Evolutionary conservation across 2,888 invertebrate genomes (phyloP).

Genomic region (Heteromyza rotundicornis): DNA sequence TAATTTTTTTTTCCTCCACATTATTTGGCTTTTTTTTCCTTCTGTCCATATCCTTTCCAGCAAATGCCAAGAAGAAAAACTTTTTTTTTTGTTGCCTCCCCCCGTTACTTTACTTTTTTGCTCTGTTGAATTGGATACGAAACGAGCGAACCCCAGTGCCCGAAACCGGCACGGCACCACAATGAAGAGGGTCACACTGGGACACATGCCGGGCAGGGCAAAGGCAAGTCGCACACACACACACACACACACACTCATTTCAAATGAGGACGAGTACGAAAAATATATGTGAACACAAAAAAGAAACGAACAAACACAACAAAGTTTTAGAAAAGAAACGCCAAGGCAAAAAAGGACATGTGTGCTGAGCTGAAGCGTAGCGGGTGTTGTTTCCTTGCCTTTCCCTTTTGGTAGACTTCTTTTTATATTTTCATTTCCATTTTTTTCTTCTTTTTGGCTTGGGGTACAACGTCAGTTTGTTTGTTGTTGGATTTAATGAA

Average conservation of each 20-base stretch:
- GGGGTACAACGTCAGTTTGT: neutral
- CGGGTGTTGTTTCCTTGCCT: neutral
- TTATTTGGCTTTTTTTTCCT: neutral
- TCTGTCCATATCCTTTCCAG: constrained; percentile 25
- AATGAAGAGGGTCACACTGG: constrained; percentile 4
- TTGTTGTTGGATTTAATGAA: constrained; percentile 4
- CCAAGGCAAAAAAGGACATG: neutral
- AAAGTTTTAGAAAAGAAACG: neutral
- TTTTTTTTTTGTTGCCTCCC: constrained; percentile 35
- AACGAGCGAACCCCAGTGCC: constrained; percentile 1
- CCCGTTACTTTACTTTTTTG: constrained; percentile 32
- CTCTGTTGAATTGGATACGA: constrained; percentile 5
- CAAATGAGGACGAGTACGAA: too few species aligned
- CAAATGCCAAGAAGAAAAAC: constrained; percentile 55
- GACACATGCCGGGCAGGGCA: neutral
- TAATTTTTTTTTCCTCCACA: neutral
- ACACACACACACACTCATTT: too few species aligned
- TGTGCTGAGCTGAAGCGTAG: neutral
- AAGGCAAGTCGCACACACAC: neutral
- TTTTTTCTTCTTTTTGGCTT: neutral
- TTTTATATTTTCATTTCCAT: neutral
- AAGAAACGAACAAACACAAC: neutral
- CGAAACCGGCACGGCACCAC: neutral
- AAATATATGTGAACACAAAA: too few species aligned
- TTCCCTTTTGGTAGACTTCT: too few species aligned